Evolutionary conservation across 2,797 vertebrate genomes (phyloP).

Genomic region (Fratercula arctica): DNA sequence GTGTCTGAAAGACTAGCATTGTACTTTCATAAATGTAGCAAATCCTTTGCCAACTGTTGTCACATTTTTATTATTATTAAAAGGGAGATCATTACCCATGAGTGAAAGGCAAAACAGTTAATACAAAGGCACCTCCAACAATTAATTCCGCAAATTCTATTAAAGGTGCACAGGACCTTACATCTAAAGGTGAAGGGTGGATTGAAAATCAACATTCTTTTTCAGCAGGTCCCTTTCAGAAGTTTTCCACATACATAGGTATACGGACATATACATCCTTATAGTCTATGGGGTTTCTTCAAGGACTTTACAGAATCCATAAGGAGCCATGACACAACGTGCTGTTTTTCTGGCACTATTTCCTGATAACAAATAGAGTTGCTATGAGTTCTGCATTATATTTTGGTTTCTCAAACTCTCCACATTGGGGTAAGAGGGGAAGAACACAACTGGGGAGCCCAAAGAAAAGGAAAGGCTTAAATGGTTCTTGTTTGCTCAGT

Average conservation of each 20-base stretch:
- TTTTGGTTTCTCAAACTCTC: neutral
- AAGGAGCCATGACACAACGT: neutral
- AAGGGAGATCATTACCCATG: neutral
- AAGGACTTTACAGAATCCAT: neutral
- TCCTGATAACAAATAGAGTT: neutral
- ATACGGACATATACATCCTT: neutral
- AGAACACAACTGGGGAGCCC: neutral
- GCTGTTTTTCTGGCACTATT: neutral
- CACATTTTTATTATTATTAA: neutral
- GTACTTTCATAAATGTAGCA: neutral
- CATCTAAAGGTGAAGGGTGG: neutral
- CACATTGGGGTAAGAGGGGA: neutral
- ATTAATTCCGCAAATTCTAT: neutral
- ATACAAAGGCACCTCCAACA: neutral
- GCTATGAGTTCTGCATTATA: neutral
- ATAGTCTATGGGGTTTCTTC: neutral
- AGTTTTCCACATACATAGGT: rapidly evolving
- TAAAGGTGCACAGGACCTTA: neutral
- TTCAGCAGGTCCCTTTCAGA: neutral
- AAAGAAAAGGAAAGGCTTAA: neutral
- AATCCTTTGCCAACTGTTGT: neutral
- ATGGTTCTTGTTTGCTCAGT: neutral
- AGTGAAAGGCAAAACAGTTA: neutral
- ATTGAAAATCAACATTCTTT: neutral
- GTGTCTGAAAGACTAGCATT: neutral